Base-by-base conservation (phyloP, 2,888 invertebrate species). In the Andrena hattorfiana region DNA sequence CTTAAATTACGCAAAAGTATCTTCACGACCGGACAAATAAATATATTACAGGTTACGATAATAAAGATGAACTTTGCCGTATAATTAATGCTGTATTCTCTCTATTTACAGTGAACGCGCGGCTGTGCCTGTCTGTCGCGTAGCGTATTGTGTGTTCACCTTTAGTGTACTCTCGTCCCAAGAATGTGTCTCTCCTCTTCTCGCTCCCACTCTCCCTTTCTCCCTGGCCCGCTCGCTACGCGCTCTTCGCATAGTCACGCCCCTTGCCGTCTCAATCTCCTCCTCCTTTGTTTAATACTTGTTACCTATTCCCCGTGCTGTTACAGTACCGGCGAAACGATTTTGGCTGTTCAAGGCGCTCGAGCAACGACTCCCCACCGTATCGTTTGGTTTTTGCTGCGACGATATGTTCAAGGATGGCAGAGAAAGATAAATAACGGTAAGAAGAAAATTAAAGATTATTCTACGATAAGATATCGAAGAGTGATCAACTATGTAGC, bases 21-120 rank as follows among this genome's bases (percentile, higher is more conserved):
- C 77, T 81, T 70, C 78, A 77, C 85, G 81, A 81, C 67, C 82
- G 75, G 85, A 78, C 84, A 87, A 90, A 91, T 90, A 89, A 90
- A 90, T 89, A 91, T 90, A 84, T 86, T 90, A 87, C 89, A 88
- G 78, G 72, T 84, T 85, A 86, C 78, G 85, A 84, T 88, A 87
- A 88, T 83, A 86, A 87, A 84, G 83, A 89, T 90, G 84, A 90
- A 89, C 87, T 85, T 74, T 88, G 88, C 87, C 85, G 86, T 90
- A 81, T 64, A 81, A 87, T 88, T 70, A 85, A 87, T 85, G 84
- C 83, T 90, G 89, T 77, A 84, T 84, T 79, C 73, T 82, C 77
- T 85, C 83, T 91, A 91, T 91, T 89, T 91, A 91, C 91, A 91
- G 83, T 85, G 87, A 88, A 90, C 89, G 89, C 90, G 73, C 73